Evolutionary conservation across 2,888 invertebrate genomes (phyloP), one percentile per base, ranked within the genome.

Genomic region (Dynastes maya): DNA sequence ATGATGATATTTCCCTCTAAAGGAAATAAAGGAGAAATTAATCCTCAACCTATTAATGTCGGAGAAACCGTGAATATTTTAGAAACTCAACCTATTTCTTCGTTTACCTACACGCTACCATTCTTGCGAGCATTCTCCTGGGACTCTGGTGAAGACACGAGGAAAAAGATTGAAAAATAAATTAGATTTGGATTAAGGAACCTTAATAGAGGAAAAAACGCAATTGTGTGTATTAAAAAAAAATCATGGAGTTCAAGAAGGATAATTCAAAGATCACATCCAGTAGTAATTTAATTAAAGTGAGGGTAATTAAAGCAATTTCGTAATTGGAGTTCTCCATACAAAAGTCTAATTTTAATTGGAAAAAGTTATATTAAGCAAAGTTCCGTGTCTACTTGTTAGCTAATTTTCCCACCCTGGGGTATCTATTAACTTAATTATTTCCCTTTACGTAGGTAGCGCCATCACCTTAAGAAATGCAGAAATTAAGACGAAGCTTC

Each of bases 401-500:
- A 32, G 37, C 16, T n/a, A 71, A n/a, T 71, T 55, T 55, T 13
- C 16, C 55, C 32, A 40, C 75, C 78, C 67, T 61, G 61, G 53
- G 76, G 79, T 40, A 51, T 16, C 79, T 79, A 79, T 76, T 79
- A 79, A 76, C 76, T 76, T 79, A 79, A 79, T 79, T 79, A 79
- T 79, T 68, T 76, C 71, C 11, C 22, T 16, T 58, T 37, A 32
- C n/a, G 37, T 27, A 32, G 13, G 53, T 55, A 16, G 53, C 68
- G 40, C 55, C 61, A 49, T 51, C 64, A 74, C 64, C 74, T 74
- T 63, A 74, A 58, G 78, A 75, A 65, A 75, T 72, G 58, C 64
- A 78, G 78, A 82, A 82, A 79, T 77, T 77, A 79, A 77, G 80
- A 77, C 79, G 79, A 83, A 82, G 82, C 82, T 32, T 37, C 40